Evolutionary conservation across 2,113 vertebrate species (phyloP).

Genomic region (Sphyrna mokarran): DNA sequence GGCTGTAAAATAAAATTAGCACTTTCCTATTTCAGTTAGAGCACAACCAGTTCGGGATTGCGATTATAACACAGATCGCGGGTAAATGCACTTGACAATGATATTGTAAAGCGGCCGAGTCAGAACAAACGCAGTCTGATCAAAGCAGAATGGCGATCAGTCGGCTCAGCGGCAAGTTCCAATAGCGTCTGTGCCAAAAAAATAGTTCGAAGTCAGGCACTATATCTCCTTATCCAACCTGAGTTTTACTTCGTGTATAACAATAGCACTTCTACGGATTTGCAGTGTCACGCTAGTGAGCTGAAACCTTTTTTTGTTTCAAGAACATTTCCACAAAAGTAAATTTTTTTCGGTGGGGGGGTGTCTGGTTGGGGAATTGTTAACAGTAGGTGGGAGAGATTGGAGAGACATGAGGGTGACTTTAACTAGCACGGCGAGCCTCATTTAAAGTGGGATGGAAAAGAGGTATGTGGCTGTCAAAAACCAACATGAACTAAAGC

Average conservation of each 20-base stretch:
- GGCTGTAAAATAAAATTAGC: neutral
- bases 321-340: neutral
- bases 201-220: neutral
- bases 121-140: neutral
- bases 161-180: neutral
- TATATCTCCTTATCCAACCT: neutral
- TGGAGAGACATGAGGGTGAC: neutral
- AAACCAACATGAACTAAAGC: neutral
- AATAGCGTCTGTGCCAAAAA: neutral
- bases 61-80: neutral
- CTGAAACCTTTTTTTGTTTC: neutral
- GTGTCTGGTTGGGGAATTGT: neutral
- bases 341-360: neutral
- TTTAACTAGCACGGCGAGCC: neutral
- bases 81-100: neutral
- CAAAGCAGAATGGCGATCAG: neutral
- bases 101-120: neutral
- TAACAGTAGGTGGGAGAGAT: neutral
- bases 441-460: neutral
- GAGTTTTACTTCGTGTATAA: neutral
- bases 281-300: neutral
- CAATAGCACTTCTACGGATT: neutral
- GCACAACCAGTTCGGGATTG: neutral
- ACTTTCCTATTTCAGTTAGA: neutral
- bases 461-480: neutral